Conservation (phyloP, 2,797 vertebrate genomes). For the Selene dorsalis region DNA sequence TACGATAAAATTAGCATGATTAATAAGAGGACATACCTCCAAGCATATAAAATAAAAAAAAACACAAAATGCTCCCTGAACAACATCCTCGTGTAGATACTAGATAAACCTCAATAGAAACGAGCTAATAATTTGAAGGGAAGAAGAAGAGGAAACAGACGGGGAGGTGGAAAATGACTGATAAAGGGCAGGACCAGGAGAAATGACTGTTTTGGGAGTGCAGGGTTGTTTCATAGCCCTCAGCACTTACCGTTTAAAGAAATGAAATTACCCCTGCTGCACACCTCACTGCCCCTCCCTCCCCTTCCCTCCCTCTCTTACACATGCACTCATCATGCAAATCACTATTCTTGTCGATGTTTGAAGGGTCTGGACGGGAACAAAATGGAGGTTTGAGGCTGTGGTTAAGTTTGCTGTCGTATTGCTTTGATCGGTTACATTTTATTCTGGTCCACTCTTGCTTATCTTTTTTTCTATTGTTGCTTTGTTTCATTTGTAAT, state of each 20-base stretch:
- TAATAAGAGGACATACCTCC: background rate
- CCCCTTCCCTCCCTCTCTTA: background rate
- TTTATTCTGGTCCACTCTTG: background rate
- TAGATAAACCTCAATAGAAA: background rate
- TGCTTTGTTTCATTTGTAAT: background rate
- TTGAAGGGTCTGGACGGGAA: background rate
- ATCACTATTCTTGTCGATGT: background rate
- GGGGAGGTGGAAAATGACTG: slow-evolving; percentile 30
- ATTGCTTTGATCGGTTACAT: slow-evolving; percentile 1
- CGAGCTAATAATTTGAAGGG: slow-evolving; percentile 27
- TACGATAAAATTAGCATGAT: background rate
- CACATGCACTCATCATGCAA: slow-evolving; percentile 25
- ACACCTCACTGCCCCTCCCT: slow-evolving; percentile 7
- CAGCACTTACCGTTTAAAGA: slow-evolving; percentile 44
- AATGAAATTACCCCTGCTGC: slow-evolving; percentile 48
- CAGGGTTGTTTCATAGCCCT: slow-evolving; percentile 53
- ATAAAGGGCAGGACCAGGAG: slow-evolving; percentile 54
- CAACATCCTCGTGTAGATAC: background rate
- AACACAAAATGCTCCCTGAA: background rate
- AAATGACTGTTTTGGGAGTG: slow-evolving; percentile 52
- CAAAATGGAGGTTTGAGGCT: no score
- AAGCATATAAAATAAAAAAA: background rate
- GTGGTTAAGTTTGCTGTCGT: background rate
- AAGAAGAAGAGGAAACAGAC: background rate
- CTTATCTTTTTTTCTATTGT: background rate